Evolutionary conservation across 2,113 vertebrate genomes (phyloP).

Genomic region (Sclerurus mexicanus): DNA sequence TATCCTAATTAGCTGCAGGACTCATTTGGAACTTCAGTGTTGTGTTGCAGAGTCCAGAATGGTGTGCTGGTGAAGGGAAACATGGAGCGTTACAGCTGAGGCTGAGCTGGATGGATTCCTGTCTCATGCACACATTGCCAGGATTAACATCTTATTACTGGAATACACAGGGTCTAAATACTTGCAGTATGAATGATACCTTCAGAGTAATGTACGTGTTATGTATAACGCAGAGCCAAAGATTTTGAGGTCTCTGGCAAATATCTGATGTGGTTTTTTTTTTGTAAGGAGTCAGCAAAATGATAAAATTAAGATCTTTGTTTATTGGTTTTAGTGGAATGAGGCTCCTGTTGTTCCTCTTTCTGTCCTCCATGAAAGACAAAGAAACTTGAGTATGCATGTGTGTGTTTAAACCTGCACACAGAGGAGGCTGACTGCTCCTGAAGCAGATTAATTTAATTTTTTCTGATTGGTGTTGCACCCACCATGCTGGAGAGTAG

Average conservation of each 20-base stretch:
- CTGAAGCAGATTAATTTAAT: neutral
- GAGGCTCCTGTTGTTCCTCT: neutral
- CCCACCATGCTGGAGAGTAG: neutral
- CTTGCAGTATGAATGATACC: neutral
- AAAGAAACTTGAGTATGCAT: neutral
- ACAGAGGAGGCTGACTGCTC: neutral
- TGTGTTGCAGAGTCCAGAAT: neutral
- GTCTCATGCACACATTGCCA: neutral
- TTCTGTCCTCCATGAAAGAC: neutral
- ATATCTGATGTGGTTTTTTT: neutral
- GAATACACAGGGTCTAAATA: neutral
- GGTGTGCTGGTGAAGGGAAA: neutral
- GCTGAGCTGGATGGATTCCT: neutral
- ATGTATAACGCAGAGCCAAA: neutral
- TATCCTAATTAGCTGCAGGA: neutral
- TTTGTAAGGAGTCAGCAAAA: neutral
- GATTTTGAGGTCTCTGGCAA: neutral
- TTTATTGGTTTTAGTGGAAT: neutral
- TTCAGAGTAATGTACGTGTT: neutral
- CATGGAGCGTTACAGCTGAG: neutral
- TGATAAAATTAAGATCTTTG: neutral
- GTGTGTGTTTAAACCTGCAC: neutral
- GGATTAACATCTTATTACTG: neutral
- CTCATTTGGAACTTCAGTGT: neutral
- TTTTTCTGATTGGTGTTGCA: neutral